phyloP scores from a whole-genome alignment of 2,113 vertebrate species.

The Coryphaenoides rupestris region DNA sequence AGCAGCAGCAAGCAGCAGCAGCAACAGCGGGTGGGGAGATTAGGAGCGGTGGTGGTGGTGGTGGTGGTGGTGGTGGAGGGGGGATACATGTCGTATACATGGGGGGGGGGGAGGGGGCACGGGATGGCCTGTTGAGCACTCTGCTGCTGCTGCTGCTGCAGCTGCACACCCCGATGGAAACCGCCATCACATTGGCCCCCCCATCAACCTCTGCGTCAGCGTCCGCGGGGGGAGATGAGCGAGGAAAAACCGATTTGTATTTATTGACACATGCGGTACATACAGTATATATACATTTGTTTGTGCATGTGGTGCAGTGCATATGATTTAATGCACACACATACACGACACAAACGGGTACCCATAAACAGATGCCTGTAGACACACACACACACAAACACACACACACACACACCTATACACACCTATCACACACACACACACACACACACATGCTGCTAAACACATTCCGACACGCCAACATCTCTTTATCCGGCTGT shows the following conservation, averaged over 20 bases:
- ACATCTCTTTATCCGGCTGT: slow-evolving; percentile 4
- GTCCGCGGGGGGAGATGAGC: slow-evolving; percentile 30
- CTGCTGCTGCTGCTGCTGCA: slow-evolving; percentile 63
- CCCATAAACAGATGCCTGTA: neutral
- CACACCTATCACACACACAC: neutral
- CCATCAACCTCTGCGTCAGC: slow-evolving; percentile 70
- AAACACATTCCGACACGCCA: slow-evolving; percentile 14
- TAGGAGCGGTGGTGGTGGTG: too few species aligned
- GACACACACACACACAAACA: slow-evolving; percentile 2
- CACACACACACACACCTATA: neutral
- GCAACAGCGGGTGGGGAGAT: slow-evolving; percentile 4
- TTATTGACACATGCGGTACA: slow-evolving; percentile 21
- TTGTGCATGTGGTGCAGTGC: too few species aligned
- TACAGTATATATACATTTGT: neutral
- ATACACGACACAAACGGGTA: neutral
- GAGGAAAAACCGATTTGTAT: slow-evolving; percentile 11
- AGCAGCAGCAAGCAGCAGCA: too few species aligned
- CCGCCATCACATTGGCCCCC: slow-evolving; percentile 52
- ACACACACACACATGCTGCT: slow-evolving; percentile 17
- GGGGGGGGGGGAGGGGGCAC: slow-evolving; percentile 48
- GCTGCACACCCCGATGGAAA: slow-evolving; percentile 70
- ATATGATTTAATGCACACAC: neutral
- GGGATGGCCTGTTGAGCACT: slow-evolving; percentile 58
- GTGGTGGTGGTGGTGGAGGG: too few species aligned
- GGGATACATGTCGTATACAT: too few species aligned